A percentile compares a stretch with the other conserved stretches of the same genome.
phyloP scores from a whole-genome alignment of 2,888 invertebrate species.

The Hololepta plana region DNA sequence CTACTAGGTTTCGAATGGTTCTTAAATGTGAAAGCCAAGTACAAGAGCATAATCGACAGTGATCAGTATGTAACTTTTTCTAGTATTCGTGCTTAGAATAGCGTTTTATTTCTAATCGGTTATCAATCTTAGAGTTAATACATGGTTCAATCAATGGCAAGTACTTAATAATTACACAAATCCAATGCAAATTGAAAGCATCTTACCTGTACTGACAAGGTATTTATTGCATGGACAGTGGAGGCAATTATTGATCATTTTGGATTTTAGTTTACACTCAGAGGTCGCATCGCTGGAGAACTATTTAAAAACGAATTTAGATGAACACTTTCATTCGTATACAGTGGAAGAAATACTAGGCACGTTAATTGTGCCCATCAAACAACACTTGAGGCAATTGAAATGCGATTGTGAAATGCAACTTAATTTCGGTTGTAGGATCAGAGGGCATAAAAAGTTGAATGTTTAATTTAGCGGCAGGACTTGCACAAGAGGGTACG shows the following conservation, averaged over 20 bases:
- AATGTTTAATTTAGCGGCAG: conserved; percentile 9
- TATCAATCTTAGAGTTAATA: conserved; percentile 34
- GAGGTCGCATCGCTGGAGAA: conserved; percentile 34
- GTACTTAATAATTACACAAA: conserved; percentile 42
- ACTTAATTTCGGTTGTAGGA: conserved; percentile 27
- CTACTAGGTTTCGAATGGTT: conserved; percentile 32
- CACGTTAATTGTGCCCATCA: conserved; percentile 34
- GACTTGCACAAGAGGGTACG: conserved; percentile 3
- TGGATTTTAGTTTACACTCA: conserved; percentile 27
- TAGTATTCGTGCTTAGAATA: too few species aligned
- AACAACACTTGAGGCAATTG: conserved; percentile 30
- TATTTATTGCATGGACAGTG: too few species aligned
- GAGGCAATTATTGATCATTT: too few species aligned
- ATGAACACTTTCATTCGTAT: conserved; percentile 34
- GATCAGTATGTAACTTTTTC: conserved; percentile 31
- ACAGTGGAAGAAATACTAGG: conserved; percentile 42
- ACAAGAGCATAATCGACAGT: conserved; percentile 29
- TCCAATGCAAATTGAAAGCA: conserved; percentile 42
- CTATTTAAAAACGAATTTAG: conserved; percentile 33
- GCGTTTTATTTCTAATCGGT: too few species aligned
- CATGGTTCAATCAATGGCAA: conserved; percentile 58
- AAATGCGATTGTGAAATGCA: conserved; percentile 34
- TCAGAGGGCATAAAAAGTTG: conserved; percentile 20
- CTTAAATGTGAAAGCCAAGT: conserved; percentile 30
- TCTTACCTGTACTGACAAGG: conserved; percentile 37